Percentiles rank a stretch among this genome's conserved stretches.
phyloP scores from a whole-genome alignment of 1,140 invertebrate species.

The Eciton burchellii region DNA sequence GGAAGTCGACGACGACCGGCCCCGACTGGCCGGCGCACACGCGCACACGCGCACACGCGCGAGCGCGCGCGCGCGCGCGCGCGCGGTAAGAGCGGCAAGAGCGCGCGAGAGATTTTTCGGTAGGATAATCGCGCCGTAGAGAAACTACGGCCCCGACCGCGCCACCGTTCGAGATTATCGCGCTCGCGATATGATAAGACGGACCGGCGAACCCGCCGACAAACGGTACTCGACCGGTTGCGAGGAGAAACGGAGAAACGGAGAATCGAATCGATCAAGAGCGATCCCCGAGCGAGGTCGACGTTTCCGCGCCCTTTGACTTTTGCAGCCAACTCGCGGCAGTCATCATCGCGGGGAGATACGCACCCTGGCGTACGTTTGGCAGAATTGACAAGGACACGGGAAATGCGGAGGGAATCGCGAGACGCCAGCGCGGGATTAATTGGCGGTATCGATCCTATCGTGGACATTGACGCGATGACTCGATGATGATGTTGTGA shows the following conservation, averaged over 20 bases:
- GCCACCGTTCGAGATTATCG: constrained; percentile 59
- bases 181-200: constrained; percentile 22
- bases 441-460: constrained; percentile 47
- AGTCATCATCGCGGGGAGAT: no score
- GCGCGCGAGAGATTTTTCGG: constrained; percentile 72
- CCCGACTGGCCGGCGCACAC: constrained; percentile 1
- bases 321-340: no score
- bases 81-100: constrained; percentile 16
- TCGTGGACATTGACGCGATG: constrained; percentile 25
- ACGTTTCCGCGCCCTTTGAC: background rate
- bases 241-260: background rate
- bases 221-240: constrained; percentile 24
- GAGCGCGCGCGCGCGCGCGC: constrained; percentile 7
- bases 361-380: no score
- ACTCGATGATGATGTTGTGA: constrained; percentile 44
- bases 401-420: constrained; percentile 25
- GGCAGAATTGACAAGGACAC: constrained; percentile 37
- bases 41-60: no score
- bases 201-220: background rate
- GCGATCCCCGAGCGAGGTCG: no score
- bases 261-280: constrained; percentile 14
- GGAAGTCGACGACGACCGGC: constrained; percentile 69
- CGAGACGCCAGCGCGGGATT: constrained; percentile 18
- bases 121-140: constrained; percentile 69
- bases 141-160: constrained; percentile 50